Conservation (phyloP, 2,888 invertebrate species). For the Actias luna region DNA sequence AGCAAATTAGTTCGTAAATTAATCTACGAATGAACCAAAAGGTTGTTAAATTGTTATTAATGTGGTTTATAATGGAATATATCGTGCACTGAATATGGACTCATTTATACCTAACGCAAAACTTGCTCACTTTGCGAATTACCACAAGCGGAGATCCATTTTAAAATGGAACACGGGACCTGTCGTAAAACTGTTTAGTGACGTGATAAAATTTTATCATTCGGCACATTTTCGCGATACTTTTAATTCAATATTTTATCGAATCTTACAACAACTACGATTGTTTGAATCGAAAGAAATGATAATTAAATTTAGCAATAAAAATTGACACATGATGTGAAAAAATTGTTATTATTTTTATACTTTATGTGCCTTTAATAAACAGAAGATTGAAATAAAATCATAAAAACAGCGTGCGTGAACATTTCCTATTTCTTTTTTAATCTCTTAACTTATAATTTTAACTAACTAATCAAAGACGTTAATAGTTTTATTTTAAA, state of each 20-base stretch:
- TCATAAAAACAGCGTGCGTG: no score
- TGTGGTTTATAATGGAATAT: conserved; percentile 18
- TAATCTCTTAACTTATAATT: no score
- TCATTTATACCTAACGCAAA: conserved; percentile 23
- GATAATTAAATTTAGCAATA: not conserved
- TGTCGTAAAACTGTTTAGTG: conserved; percentile 69
- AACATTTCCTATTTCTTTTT: no score
- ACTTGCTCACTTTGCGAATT: conserved; percentile 63
- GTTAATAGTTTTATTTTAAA: no score
- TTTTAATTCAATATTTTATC: not conserved
- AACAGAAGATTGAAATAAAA: no score
- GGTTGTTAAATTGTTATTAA: conserved; percentile 16
- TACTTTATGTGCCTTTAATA: no score
- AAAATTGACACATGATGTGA: no score
- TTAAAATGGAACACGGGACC: conserved; percentile 74
- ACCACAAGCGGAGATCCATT: conserved; percentile 71
- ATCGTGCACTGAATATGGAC: conserved; percentile 11
- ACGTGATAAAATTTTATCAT: conserved; percentile 31
- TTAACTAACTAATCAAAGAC: no score
- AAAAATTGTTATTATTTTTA: no score
- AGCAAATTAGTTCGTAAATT: conserved; percentile 16
- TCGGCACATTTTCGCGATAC: not conserved
- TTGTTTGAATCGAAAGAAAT: not conserved
- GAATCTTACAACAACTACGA: not conserved
- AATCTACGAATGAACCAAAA: conserved; percentile 12